phyloP scores from a whole-genome alignment of 2,888 invertebrate species.

The Peribatodes rhomboidaria region DNA sequence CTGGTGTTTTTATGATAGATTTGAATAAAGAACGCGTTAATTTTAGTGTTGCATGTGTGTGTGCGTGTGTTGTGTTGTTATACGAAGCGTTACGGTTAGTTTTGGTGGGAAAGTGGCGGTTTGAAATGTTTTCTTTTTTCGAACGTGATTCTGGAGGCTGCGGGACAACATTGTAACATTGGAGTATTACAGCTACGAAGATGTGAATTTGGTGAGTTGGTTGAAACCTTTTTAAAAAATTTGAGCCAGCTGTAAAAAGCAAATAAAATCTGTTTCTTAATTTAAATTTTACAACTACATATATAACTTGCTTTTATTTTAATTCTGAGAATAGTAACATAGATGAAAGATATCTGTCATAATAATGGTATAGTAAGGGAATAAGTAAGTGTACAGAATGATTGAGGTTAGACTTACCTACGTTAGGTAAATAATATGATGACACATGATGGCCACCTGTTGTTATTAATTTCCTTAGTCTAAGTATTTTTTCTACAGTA shows the following conservation, averaged over 20 bases:
- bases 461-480: constrained; percentile 44
- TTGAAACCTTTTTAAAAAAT: neutral
- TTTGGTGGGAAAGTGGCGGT: constrained; percentile 68
- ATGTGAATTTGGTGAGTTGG: constrained; percentile 48
- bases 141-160: constrained; percentile 31
- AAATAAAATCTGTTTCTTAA: neutral
- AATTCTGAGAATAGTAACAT: too few species aligned
- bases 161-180: constrained; percentile 43
- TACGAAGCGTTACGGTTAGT: constrained; percentile 47
- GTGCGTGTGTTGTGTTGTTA: constrained; percentile 39
- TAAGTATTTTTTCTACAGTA: too few species aligned
- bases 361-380: neutral
- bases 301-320: too few species aligned
- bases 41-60: constrained; percentile 44
- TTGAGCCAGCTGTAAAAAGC: neutral
- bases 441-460: constrained; percentile 41
- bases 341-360: neutral
- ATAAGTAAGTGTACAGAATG: constrained; percentile 3
- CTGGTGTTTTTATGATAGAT: constrained; percentile 49
- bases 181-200: constrained; percentile 47
- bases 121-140: constrained; percentile 35
- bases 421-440: constrained; percentile 13
- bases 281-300: neutral
- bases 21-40: constrained; percentile 40
- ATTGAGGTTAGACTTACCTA: constrained; percentile 29